Base-by-base conservation (phyloP, 2,888 invertebrate species). In the Odiellus spinosus region DNA sequence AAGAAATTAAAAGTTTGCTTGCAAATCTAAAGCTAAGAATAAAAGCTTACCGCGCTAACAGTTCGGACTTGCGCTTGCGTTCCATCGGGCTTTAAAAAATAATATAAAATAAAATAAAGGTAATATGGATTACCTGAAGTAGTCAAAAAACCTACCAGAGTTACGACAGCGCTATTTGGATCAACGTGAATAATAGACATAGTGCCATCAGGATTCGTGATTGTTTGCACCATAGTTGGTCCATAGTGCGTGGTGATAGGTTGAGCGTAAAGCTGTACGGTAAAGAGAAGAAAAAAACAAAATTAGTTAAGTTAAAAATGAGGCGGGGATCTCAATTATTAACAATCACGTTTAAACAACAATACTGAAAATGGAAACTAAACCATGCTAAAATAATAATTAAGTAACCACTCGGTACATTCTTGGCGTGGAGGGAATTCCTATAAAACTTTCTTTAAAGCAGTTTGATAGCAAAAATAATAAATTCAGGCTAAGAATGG, bases 131-230 rank as follows among this genome's bases (percentile, higher is more conserved):
- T n/a, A n/a, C n/a, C n/a, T n/a, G n/a, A n/a, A n/a, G n/a, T n/a
- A n/a, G n/a, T n/a, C n/a, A n/a, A n/a, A n/a, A n/a, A n/a, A n/a
- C n/a, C n/a, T n/a, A n/a, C n/a, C 63, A 93, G 73, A 40, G 90
- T 91, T 60, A 93, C 90, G 61, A 93, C 87, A 54, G 87, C 85
- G 71, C 84, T 86, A 66, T 79, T 83, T 46, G 88, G 86, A 72
- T 90, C 88, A 59, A 90, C 85, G 70, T 91, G 91, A 57, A 95
- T 90, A 54, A 95, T 81, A 52, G 91, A 91, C 53, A 95, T 85
- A 10, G 90, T 83, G 53, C 93, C 93, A 72, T 95, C 93, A 1
- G 91, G 85, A 71, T 93, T 93, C 59, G 85, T 88, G 67, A 93
- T 90, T 6, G 90, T 90, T 67, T 93, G 93, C 49, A 93, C 76